Conservation (phyloP, 1,140 invertebrate species). For the Drepana arcuata region DNA sequence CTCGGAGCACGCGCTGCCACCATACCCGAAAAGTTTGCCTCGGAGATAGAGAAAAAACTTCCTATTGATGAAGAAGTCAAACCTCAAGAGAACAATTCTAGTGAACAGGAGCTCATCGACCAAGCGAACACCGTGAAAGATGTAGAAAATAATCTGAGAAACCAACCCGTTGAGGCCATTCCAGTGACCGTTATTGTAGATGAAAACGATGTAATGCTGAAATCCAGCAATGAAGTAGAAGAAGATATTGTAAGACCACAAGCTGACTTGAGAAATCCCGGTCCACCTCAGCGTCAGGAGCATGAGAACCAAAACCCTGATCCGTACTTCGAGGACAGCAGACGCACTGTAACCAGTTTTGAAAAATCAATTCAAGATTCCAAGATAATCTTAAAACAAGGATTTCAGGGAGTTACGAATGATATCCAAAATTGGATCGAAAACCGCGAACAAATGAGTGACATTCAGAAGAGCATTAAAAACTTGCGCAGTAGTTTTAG, state of each 20-base stretch:
- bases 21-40: slow-evolving; percentile 15
- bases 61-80: slow-evolving; percentile 22
- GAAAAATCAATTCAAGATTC: slow-evolving; percentile 35
- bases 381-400: slow-evolving; percentile 29
- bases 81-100: slow-evolving; percentile 27
- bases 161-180: slow-evolving; percentile 21
- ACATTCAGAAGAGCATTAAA: slow-evolving; percentile 31
- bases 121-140: slow-evolving; percentile 26
- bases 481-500: slow-evolving; percentile 31
- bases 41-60: slow-evolving; percentile 20
- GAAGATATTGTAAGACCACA: slow-evolving; percentile 28
- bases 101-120: slow-evolving; percentile 28
- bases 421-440: slow-evolving; percentile 33
- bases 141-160: slow-evolving; percentile 30
- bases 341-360: no score
- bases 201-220: slow-evolving; percentile 10
- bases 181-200: slow-evolving; percentile 39
- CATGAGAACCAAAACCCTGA: slow-evolving; percentile 57
- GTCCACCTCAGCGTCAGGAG: slow-evolving; percentile 46
- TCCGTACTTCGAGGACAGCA: slow-evolving; percentile 27
- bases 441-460: slow-evolving; percentile 31
- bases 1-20: slow-evolving; percentile 36
- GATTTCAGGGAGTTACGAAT: slow-evolving; percentile 31
- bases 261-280: slow-evolving; percentile 47
- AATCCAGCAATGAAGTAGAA: slow-evolving; percentile 20